Percentiles rank a stretch among this genome's conserved stretches.
phyloP scores from a whole-genome alignment of 2,113 vertebrate species.

The Zeus faber region DNA sequence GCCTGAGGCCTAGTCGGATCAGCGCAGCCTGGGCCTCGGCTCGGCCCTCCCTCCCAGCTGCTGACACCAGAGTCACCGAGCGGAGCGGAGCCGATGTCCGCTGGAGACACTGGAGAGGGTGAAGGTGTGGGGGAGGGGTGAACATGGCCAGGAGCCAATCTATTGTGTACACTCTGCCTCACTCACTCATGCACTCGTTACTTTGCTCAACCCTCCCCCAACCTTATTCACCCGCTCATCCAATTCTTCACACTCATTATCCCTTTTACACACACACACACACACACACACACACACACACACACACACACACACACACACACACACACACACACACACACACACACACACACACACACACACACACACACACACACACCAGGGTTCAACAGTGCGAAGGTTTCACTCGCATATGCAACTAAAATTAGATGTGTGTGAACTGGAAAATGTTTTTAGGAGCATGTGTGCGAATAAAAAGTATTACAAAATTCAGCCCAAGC shows the following conservation, averaged over 20 bases:
- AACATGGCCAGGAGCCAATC: slow-evolving; percentile 72
- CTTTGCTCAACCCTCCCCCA: neutral
- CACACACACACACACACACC: too few relatives aligned
- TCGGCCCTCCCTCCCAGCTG: slow-evolving; percentile 65
- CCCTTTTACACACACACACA: slow-evolving; percentile 1
- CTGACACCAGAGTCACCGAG: slow-evolving; percentile 63
- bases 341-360: too few relatives aligned
- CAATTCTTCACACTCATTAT: slow-evolving; percentile 40
- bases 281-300: neutral
- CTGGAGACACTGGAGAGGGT: slow-evolving; percentile 64
- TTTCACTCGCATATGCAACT: too few relatives aligned
- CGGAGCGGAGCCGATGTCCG: slow-evolving; percentile 59
- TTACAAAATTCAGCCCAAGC: too few relatives aligned
- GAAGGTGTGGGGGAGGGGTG: slow-evolving; percentile 69
- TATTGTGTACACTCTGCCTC: slow-evolving; percentile 68
- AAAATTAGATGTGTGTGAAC: too few relatives aligned
- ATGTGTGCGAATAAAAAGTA: too few relatives aligned
- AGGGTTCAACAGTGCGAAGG: too few relatives aligned
- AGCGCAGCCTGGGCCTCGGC: slow-evolving; percentile 63
- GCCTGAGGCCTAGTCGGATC: slow-evolving; percentile 62
- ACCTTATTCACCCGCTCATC: slow-evolving; percentile 54
- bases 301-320: neutral
- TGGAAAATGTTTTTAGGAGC: too few relatives aligned
- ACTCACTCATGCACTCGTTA: slow-evolving; percentile 18
- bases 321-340: too few relatives aligned